Conservation (phyloP, 2,888 invertebrate species). For the Microdon myrmicae region DNA sequence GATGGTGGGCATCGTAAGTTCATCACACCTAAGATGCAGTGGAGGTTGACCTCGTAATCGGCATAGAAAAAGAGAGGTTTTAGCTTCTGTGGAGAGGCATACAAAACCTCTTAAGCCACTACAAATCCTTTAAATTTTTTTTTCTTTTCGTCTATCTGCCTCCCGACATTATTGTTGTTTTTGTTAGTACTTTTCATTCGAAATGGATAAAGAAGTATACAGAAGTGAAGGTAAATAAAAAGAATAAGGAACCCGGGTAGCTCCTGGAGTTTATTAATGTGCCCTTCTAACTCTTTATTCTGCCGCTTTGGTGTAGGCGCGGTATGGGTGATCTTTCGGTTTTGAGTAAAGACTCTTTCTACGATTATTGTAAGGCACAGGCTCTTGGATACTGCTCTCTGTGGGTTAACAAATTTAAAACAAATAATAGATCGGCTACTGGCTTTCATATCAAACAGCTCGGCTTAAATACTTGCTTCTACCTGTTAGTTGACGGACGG, state of each 20-base stretch:
- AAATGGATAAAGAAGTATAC: slow-evolving; percentile 35
- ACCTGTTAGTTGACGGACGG: slow-evolving; percentile 3
- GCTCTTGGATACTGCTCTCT: slow-evolving; percentile 19
- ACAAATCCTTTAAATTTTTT: no score
- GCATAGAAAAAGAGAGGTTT: slow-evolving; percentile 16
- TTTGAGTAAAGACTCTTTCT: slow-evolving; percentile 23
- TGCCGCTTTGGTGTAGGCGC: slow-evolving; percentile 46
- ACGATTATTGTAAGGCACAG: slow-evolving; percentile 33
- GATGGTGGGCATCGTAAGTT: slow-evolving; percentile 18
- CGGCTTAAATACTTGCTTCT: slow-evolving; percentile 8
- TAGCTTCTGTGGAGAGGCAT: slow-evolving; percentile 20
- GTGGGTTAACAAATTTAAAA: slow-evolving; percentile 54
- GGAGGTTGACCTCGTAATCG: slow-evolving; percentile 35
- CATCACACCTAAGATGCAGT: slow-evolving; percentile 33
- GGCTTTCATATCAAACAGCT: slow-evolving; percentile 50
- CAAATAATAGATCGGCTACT: slow-evolving; percentile 54
- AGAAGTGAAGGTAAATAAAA: slow-evolving; percentile 31
- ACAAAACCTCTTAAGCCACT: slow-evolving; percentile 27
- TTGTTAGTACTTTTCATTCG: slow-evolving; percentile 42
- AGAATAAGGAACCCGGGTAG: slow-evolving; percentile 22
- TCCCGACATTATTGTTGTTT: slow-evolving; percentile 13
- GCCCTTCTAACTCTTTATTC: slow-evolving; percentile 48
- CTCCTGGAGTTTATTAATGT: slow-evolving; percentile 42
- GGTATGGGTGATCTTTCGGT: slow-evolving; percentile 33
- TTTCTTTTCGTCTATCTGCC: slow-evolving; percentile 22